Conservation (phyloP, 2,113 vertebrate species). For the Chaetura pelagica region DNA sequence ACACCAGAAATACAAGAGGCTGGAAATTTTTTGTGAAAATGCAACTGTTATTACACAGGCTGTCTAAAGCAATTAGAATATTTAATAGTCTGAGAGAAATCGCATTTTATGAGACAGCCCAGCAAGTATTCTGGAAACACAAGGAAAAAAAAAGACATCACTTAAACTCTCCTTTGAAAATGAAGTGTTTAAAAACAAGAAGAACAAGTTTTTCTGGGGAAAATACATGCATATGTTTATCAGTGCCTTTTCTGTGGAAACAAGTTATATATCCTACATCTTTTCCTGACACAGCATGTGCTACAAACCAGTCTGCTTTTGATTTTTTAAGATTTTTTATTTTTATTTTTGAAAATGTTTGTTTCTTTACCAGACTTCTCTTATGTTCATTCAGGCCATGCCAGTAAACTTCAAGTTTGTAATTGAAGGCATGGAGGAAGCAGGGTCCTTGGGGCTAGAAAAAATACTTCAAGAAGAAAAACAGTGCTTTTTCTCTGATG, state of each 20-base stretch:
- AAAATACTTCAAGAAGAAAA: slow-evolving; percentile 66
- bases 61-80: not conserved
- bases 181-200: not conserved
- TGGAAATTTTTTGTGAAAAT: not conserved
- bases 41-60: not conserved
- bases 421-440: slow-evolving; percentile 84
- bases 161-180: not conserved
- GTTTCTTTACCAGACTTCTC: not conserved
- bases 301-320: not conserved
- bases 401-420: slow-evolving; percentile 83
- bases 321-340: not conserved
- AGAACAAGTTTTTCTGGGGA: not conserved
- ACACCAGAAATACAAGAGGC: not conserved
- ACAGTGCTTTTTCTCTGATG: slow-evolving; percentile 72
- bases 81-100: not conserved
- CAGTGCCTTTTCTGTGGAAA: not conserved
- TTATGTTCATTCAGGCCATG: slow-evolving; percentile 60
- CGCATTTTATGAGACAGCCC: not conserved
- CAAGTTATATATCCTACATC: not conserved
- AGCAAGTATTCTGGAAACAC: not conserved
- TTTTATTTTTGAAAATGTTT: not conserved
- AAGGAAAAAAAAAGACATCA: not conserved
- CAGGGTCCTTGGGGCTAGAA: slow-evolving; percentile 77
- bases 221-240: not conserved
- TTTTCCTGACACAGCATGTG: not conserved